Evolutionary conservation across 2,888 invertebrate species (phyloP).

Genomic region (Phania funesta): DNA sequence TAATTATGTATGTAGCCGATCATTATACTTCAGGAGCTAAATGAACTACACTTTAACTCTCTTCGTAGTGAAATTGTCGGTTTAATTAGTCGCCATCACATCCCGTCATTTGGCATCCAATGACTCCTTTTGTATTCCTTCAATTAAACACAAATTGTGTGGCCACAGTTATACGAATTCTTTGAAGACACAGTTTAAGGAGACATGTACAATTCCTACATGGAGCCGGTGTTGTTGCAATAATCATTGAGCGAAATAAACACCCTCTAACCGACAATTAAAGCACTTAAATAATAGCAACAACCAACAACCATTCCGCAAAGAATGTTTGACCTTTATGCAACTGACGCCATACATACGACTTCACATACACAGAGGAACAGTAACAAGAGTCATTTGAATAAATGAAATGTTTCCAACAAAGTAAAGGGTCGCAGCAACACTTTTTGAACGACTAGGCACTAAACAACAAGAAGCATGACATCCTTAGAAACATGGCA

Average conservation of each 20-base stretch:
- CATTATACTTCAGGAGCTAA: no score
- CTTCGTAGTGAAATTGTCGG: no score
- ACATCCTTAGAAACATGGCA: conserved; percentile 20
- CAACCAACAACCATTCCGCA: conserved; percentile 18
- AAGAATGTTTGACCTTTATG: conserved; percentile 62
- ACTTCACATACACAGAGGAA: conserved; percentile 29
- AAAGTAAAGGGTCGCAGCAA: conserved; percentile 39
- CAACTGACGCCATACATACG: conserved; percentile 56
- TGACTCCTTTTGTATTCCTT: no score
- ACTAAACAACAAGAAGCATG: conserved; percentile 42
- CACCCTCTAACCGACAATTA: conserved; percentile 16
- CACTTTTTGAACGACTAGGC: no score
- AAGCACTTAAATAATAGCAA: conserved; percentile 31
- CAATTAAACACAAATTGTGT: no score
- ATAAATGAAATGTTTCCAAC: conserved; percentile 28
- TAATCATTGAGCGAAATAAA: conserved; percentile 18
- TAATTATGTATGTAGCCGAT: no score
- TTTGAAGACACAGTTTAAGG: background rate
- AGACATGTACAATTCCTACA: background rate
- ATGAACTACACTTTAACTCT: no score
- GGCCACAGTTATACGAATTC: no score
- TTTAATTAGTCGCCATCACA: no score
- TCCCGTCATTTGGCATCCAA: no score
- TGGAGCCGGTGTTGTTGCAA: conserved; percentile 10
- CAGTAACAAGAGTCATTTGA: conserved; percentile 28